Conservation (phyloP, 2,113 vertebrate species). For the Apistogramma diplotaenia region DNA sequence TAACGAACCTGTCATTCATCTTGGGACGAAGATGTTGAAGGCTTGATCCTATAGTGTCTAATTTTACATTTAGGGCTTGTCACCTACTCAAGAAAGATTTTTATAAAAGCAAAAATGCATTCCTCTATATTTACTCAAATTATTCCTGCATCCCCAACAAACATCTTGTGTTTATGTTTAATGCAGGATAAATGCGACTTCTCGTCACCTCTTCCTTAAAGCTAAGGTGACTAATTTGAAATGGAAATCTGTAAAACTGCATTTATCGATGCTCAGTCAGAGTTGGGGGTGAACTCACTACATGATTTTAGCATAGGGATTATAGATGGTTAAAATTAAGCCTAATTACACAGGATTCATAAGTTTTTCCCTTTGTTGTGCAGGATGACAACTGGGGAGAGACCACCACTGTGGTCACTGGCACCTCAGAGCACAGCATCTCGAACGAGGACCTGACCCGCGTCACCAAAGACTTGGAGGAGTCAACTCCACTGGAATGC, state of each 20-base stretch:
- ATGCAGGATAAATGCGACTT: not conserved
- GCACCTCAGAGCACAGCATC: conserved; percentile 92
- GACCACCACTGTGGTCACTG: conserved; percentile 90
- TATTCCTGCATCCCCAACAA: not conserved
- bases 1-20: not conserved
- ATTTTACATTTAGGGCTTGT: not conserved
- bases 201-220: too few relatives aligned
- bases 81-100: not conserved
- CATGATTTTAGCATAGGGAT: not conserved
- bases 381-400: conserved; percentile 97
- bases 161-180: not conserved
- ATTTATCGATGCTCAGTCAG: too few relatives aligned
- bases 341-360: not conserved
- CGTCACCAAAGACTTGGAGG: conserved; percentile 91
- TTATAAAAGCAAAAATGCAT: not conserved
- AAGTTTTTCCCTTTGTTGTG: not conserved
- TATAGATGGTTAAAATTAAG: not conserved
- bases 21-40: accelerated
- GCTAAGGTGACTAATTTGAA: too few relatives aligned
- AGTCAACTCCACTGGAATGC: conserved; percentile 87
- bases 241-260: too few relatives aligned
- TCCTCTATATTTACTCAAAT: not conserved
- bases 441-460: conserved; percentile 92
- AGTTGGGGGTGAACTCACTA: not conserved
- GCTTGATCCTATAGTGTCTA: not conserved